Evolutionary conservation across 1,140 invertebrate species (phyloP).

Genomic region (Platyura marginata): DNA sequence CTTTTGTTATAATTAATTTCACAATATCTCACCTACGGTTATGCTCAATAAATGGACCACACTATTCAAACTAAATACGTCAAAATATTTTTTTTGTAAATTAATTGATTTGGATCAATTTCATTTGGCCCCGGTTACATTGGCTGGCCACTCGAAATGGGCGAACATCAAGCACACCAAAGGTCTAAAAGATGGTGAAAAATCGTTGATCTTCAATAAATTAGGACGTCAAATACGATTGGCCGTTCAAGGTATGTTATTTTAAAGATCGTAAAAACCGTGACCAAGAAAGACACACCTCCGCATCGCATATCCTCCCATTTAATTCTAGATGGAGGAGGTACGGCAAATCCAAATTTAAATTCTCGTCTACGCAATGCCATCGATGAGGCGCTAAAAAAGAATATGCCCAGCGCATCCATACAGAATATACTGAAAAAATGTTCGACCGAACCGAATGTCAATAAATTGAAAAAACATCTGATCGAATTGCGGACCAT

Average conservation of each 20-base stretch:
- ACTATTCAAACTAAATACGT: no score
- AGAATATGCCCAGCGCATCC: slow-evolving; percentile 34
- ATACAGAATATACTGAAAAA: slow-evolving; percentile 35
- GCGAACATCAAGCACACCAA: slow-evolving; percentile 49
- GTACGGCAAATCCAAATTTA: slow-evolving; percentile 30
- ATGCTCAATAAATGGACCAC: no score
- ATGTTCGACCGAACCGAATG: slow-evolving; percentile 17
- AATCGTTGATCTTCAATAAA: slow-evolving; percentile 23
- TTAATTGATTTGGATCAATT: no score
- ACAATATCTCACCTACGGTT: no score
- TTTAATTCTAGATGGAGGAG: slow-evolving; percentile 23
- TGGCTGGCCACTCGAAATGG: slow-evolving; percentile 60
- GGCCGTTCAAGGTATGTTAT: slow-evolving; percentile 31
- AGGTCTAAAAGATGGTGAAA: slow-evolving; percentile 36
- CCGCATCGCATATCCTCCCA: no score
- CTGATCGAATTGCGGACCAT: slow-evolving; percentile 24
- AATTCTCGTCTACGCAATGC: slow-evolving; percentile 33
- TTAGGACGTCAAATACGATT: slow-evolving; percentile 31
- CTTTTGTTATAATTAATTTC: no score
- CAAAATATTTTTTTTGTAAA: no score
- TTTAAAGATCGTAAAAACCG: no score
- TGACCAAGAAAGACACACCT: no score
- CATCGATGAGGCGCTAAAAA: slow-evolving; percentile 35
- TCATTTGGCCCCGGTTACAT: slow-evolving; percentile 14
- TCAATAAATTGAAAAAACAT: slow-evolving; percentile 14